Percentiles rank a stretch among this genome's conserved stretches.
Conservation (phyloP, 2,113 vertebrate genomes). For the Thunnus thynnus region DNA sequence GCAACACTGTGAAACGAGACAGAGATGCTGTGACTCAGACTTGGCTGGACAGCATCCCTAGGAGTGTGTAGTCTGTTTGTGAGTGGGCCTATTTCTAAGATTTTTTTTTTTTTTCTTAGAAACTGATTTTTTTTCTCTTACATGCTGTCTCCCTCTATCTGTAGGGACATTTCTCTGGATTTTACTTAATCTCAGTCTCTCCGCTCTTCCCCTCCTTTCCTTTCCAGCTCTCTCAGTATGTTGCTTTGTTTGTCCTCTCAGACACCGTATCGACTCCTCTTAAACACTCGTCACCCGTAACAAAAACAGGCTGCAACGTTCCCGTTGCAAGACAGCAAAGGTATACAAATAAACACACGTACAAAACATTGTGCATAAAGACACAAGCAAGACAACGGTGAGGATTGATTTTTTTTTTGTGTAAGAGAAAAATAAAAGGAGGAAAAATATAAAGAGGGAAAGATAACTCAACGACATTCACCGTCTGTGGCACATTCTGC, state of each 20-base stretch:
- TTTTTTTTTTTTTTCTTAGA: conserved; percentile 12
- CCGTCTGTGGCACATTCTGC: conserved; percentile 42
- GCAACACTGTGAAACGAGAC: conserved; percentile 17
- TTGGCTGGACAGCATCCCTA: conserved; percentile 31
- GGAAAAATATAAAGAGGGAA: conserved; percentile 3
- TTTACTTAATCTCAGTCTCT: conserved; percentile 20
- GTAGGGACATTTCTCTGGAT: conserved; percentile 11
- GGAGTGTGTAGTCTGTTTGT: conserved; percentile 23
- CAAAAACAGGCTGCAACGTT: conserved; percentile 19
- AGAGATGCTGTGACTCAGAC: conserved; percentile 45
- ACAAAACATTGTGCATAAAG: conserved; percentile 17
- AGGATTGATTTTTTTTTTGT: conserved; percentile 9
- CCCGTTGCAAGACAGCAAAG: conserved; percentile 2
- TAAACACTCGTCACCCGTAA: conserved; percentile 15
- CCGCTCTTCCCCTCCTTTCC: not conserved
- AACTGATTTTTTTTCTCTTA: conserved; percentile 24
- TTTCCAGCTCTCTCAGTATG: not conserved
- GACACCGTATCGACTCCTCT: conserved; percentile 20
- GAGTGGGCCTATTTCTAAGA: conserved; percentile 32
- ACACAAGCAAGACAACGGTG: conserved; percentile 18
- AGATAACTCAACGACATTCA: conserved; percentile 25
- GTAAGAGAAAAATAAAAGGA: conserved; percentile 1
- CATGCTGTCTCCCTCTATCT: not conserved
- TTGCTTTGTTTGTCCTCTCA: conserved; percentile 44
- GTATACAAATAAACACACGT: conserved; percentile 26